Evolutionary conservation across 1,140 invertebrate species (phyloP), one percentile per base, ranked within the genome.

Genomic region (Frieseomelitta varia): DNA sequence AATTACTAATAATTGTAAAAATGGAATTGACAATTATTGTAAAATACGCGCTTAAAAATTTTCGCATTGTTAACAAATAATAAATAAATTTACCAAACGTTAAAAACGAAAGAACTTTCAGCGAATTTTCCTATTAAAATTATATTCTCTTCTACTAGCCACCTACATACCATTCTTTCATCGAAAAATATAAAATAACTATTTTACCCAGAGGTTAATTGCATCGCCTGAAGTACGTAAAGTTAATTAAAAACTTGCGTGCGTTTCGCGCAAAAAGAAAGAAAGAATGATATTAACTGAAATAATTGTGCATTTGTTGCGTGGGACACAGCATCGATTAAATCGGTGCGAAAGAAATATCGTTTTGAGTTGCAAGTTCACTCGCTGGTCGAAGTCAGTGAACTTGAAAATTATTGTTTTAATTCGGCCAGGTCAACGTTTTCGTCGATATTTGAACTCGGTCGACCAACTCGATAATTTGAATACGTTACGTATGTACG

Each of bases 341-440:
- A 47, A 47, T 51, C 19, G 75, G 51, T 61, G 47, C 17, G 27
- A 11, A 21, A 30, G 27, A 61, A 85, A 80, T 47, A 47, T 47
- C 53, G 24, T 78, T 58, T 69, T 10, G 24, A 67, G n/a, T 68
- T 56, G 56, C 30, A 17, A 68, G 58, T 53, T 27, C 39, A n/a
- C 53, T n/a, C 53, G 17, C 58, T 67, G 27, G 17, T 15, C 34
- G 8, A 51, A 80, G n/a, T 47, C n/a, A 56, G 2, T 24, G 30
- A 51, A 73, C 30, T 51, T 55, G 34, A 71, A 71, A 79, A 71
- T 69, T n/a, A 79, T 73, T 51, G 19, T 51, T 80, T 80, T 58
- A 58, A 73, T 80, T 80, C n/a, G 24, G 19, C 15, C 51, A 14
- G 47, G 56, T 58, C 34, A n/a, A 8, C 19, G 19, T 56, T 72